Percentiles rank a stretch among this genome's conserved stretches.
These are phyloP conservation scores for Sminthurides aquaticus DNA, from an alignment of 2,888 invertebrate genomes.

Conservation along the genomic window DNA sequence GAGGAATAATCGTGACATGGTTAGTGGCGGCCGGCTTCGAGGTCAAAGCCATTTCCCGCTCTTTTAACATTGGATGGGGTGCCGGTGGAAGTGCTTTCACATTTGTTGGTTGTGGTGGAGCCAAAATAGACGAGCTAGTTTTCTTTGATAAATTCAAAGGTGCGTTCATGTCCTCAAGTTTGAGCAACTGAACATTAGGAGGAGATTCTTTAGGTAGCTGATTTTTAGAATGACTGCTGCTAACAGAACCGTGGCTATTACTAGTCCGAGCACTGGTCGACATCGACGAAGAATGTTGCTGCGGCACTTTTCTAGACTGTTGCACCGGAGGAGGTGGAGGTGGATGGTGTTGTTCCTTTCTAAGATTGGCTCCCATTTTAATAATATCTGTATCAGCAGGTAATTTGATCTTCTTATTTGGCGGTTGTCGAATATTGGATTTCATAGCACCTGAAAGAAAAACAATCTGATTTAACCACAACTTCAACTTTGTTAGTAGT, in stretches of 20 bases:
- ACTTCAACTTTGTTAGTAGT: background rate
- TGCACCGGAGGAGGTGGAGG: background rate
- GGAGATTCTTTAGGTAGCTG: slow-evolving; percentile 25
- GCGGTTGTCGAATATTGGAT: slow-evolving; percentile 11
- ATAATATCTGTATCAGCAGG: slow-evolving; percentile 30
- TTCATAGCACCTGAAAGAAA: slow-evolving; percentile 16
- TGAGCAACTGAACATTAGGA: slow-evolving; percentile 21
- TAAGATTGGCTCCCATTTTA: slow-evolving; percentile 14
- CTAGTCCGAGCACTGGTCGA: background rate
- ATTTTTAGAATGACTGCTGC: slow-evolving; percentile 2
- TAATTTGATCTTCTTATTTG: slow-evolving; percentile 25
- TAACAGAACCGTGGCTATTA: background rate
- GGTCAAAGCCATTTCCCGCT: background rate
- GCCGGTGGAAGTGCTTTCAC: slow-evolving; percentile 14
- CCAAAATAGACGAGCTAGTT: slow-evolving; percentile 7
- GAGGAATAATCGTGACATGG: slow-evolving; percentile 27
- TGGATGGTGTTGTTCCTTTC: background rate
- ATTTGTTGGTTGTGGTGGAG: background rate
- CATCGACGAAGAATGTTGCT: background rate
- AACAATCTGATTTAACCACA: background rate
- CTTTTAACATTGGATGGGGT: slow-evolving; percentile 9
- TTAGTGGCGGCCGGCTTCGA: slow-evolving; percentile 4
- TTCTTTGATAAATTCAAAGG: slow-evolving; percentile 23
- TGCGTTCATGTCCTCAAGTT: slow-evolving; percentile 16
- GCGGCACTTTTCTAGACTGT: slow-evolving; percentile 14